Conservation (phyloP, 2,113 vertebrate genomes). For the Myotis lucifugus region DNA sequence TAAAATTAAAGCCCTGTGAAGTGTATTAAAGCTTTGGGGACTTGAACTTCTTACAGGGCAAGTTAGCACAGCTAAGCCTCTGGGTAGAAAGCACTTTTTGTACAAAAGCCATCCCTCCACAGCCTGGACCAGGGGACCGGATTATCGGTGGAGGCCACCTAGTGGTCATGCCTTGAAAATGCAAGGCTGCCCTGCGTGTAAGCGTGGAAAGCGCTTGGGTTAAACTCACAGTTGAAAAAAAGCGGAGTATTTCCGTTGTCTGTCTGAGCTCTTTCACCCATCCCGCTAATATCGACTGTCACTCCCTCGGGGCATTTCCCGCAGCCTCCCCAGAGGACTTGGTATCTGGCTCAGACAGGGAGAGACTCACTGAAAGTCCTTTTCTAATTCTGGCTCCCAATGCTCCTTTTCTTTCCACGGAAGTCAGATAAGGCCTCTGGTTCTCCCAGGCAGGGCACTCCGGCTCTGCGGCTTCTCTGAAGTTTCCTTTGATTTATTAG, state of each 20-base stretch:
- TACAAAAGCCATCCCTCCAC: background rate
- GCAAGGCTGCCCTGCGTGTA: background rate
- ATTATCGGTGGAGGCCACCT: constrained; percentile 55
- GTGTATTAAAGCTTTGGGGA: background rate
- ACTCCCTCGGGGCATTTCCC: constrained; percentile 56
- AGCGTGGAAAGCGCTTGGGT: background rate
- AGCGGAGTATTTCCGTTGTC: constrained; percentile 56
- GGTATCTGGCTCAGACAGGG: constrained; percentile 63
- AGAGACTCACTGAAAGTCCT: constrained; percentile 42
- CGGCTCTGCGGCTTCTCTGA: constrained; percentile 41
- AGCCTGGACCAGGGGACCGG: background rate
- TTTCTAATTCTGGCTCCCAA: constrained; percentile 66
- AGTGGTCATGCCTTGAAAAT: constrained; percentile 19
- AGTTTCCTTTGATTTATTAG: constrained; percentile 66
- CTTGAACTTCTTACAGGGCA: constrained; percentile 29
- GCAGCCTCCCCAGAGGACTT: constrained; percentile 44
- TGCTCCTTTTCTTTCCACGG: constrained; percentile 56
- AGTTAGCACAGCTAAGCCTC: background rate
- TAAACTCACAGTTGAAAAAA: constrained; percentile 46
- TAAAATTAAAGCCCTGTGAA: constrained; percentile 34
- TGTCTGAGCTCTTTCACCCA: constrained; percentile 54
- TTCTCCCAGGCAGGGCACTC: constrained; percentile 33
- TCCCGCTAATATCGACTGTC: constrained; percentile 61
- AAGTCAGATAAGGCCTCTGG: constrained; percentile 26
- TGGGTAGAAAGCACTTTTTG: constrained; percentile 33